These are phyloP conservation scores for Aphidoletes aphidimyza DNA, from an alignment of 2,888 invertebrate genomes.

Conservation along the genomic window DNA sequence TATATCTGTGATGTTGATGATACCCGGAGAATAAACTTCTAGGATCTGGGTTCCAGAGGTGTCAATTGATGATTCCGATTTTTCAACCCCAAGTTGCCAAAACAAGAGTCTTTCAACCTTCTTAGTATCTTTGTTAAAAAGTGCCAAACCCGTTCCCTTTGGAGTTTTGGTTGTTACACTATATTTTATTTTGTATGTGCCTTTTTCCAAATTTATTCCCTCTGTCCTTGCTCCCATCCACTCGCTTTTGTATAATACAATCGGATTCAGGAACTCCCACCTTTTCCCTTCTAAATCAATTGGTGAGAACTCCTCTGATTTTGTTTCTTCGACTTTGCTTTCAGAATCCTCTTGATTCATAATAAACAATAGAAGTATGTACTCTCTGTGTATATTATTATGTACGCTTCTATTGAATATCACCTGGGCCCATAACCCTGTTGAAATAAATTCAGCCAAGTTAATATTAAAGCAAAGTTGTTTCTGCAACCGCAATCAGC, in stretches of 20 bases:
- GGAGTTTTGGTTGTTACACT: not conserved
- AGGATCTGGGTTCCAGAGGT: not conserved
- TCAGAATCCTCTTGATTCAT: constrained; percentile 9
- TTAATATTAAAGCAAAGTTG: no score
- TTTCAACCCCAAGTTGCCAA: not conserved
- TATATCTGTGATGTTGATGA: constrained; percentile 31
- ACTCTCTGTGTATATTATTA: not conserved
- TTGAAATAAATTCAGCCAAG: not conserved
- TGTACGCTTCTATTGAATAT: not conserved
- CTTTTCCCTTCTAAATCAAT: not conserved
- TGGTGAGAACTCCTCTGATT: not conserved
- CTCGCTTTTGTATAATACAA: constrained; percentile 2
- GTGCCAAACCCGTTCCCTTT: constrained; percentile 13
- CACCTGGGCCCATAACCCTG: constrained; percentile 17
- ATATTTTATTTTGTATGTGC: not conserved
- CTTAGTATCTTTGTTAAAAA: not conserved
- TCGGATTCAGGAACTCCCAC: constrained; percentile 7
- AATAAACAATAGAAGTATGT: not conserved
- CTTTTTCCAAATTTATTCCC: not conserved
- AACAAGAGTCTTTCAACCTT: not conserved
- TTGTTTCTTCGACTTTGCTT: not conserved
- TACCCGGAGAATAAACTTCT: not conserved
- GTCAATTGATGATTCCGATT: not conserved
- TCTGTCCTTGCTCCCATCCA: constrained; percentile 12
- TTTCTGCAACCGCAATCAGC: no score